Evolutionary conservation across 2,113 vertebrate genomes (phyloP).

Genomic region (Arvicanthis niloticus): DNA sequence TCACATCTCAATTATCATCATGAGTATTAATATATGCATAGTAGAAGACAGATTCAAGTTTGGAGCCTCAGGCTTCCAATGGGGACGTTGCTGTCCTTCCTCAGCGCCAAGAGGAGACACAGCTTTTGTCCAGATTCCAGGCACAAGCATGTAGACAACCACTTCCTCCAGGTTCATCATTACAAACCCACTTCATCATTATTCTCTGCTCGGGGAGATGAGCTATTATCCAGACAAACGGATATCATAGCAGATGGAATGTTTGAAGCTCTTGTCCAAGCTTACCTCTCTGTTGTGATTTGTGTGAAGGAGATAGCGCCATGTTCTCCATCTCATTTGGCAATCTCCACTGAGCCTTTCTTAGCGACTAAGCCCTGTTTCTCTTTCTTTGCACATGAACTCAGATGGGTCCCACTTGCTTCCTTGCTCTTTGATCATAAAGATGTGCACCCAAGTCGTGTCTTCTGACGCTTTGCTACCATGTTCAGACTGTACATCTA

Average conservation of each 20-base stretch:
- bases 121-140: slow-evolving; percentile 13
- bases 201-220: not conserved
- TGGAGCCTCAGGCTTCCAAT: not conserved
- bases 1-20: not conserved
- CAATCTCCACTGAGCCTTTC: not conserved
- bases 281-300: not conserved
- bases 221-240: not conserved
- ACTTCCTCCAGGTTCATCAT: not conserved
- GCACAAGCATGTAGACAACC: not conserved
- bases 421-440: not conserved
- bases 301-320: not conserved
- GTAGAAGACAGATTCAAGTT: not conserved
- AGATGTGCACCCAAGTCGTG: not conserved
- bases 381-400: slow-evolving; percentile 25
- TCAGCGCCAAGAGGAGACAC: not conserved
- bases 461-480: not conserved
- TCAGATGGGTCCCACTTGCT: not conserved
- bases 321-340: not conserved
- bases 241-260: not conserved
- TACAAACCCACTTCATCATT: slow-evolving; percentile 25
- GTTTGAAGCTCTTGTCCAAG: not conserved
- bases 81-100: not conserved
- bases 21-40: not conserved
- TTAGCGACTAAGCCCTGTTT: slow-evolving; percentile 16
- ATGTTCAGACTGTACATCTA: not conserved